These are phyloP conservation scores for Denticeps clupeoides DNA, from an alignment of 2,797 vertebrate genomes.

Conservation along the genomic window DNA sequence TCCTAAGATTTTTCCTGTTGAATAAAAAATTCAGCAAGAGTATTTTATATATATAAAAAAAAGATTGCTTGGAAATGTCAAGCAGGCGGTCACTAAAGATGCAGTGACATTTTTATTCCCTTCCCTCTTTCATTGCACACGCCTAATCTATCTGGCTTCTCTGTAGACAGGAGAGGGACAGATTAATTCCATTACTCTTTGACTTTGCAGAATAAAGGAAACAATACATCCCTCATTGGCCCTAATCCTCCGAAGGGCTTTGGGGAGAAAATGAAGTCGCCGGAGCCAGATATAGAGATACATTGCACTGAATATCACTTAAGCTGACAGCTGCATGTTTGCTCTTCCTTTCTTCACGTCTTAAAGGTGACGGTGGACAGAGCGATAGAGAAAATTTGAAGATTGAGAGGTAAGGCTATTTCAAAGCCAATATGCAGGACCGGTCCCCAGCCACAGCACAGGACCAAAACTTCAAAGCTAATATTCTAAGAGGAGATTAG, in stretches of 20 bases:
- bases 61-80: slow-evolving; percentile 49
- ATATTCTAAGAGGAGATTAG: slow-evolving; percentile 32
- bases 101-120: slow-evolving; percentile 51
- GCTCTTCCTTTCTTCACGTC: slow-evolving; percentile 37
- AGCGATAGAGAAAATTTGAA: slow-evolving; percentile 4
- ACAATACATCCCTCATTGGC: slow-evolving; percentile 52
- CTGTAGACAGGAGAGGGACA: slow-evolving; percentile 31
- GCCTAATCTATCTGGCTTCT: slow-evolving; percentile 40
- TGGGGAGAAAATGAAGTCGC: slow-evolving; percentile 39
- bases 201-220: slow-evolving; percentile 49
- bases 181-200: slow-evolving; percentile 59
- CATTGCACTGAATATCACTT: slow-evolving; percentile 34
- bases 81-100: slow-evolving; percentile 46
- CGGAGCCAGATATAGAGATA: neutral
- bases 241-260: slow-evolving; percentile 39
- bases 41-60: slow-evolving; percentile 31
- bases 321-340: slow-evolving; percentile 33
- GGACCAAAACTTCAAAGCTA: slow-evolving; percentile 31
- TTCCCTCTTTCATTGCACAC: slow-evolving; percentile 35
- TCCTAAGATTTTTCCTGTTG: neutral
- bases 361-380: neutral
- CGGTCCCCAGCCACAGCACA: neutral
- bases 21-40: slow-evolving; percentile 15
- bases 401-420: slow-evolving; percentile 19
- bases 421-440: slow-evolving; percentile 17